Evolutionary conservation across 1,140 invertebrate species (phyloP).

Genomic region (Platyura marginata): DNA sequence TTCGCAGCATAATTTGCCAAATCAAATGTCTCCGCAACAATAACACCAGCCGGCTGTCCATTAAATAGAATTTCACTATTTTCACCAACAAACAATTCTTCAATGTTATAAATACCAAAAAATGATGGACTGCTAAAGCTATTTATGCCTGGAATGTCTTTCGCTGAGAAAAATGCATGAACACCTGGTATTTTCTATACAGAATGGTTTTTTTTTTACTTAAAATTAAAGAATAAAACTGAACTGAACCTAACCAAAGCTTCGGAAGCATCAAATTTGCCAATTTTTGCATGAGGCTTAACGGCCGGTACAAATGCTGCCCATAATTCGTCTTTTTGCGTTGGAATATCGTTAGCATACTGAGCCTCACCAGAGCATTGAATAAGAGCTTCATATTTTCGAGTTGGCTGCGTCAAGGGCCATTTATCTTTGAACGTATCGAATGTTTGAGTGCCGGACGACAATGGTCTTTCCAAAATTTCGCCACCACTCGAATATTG

Average conservation of each 20-base stretch:
- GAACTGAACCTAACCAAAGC: conserved; percentile 21
- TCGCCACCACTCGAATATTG: conserved; percentile 28
- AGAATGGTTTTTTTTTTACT: conserved; percentile 12
- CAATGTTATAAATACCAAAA: conserved; percentile 9
- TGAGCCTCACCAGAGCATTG: conserved; percentile 57
- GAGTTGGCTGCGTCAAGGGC: conserved; percentile 58
- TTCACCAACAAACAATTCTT: conserved; percentile 3
- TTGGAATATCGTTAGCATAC: conserved; percentile 42
- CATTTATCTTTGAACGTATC: conserved; percentile 52
- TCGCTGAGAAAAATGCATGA: conserved; percentile 44
- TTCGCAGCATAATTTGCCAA: conserved; percentile 40
- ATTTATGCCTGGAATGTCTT: conserved; percentile 60
- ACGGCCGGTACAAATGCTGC: conserved; percentile 42
- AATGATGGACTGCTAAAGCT: conserved; percentile 24
- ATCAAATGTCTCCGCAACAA: conserved; percentile 40
- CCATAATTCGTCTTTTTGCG: conserved; percentile 32
- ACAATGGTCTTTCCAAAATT: conserved; percentile 44
- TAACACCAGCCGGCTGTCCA: conserved; percentile 51
- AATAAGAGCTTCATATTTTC: conserved; percentile 53
- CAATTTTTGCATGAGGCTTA: conserved; percentile 32
- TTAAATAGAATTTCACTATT: conserved; percentile 34
- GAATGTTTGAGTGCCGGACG: conserved; percentile 49
- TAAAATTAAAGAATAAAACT: not conserved
- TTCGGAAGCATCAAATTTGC: conserved; percentile 34
- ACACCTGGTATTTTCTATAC: conserved; percentile 42